Evolutionary conservation across 1,140 invertebrate species (phyloP).

Genomic region (Saccostrea glomerata): DNA sequence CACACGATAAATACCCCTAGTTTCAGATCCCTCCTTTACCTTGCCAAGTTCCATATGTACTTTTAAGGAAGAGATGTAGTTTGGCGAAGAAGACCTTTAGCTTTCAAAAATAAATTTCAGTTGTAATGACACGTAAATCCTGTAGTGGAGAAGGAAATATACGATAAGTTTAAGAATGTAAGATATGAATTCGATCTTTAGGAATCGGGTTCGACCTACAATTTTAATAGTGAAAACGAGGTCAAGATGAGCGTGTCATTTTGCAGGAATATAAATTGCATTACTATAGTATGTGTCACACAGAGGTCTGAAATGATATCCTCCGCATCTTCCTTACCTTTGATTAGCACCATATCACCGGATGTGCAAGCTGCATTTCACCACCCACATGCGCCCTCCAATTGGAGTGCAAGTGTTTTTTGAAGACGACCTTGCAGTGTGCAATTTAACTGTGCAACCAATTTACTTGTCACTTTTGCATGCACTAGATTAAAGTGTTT

Average conservation of each 20-base stretch:
- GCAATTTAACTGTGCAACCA: no score
- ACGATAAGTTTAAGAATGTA: not conserved
- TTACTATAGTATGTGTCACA: not conserved
- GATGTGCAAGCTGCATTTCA: not conserved
- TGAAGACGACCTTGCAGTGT: not conserved
- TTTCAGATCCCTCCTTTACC: no score
- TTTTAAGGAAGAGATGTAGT: no score
- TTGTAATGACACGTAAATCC: not conserved
- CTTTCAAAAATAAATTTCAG: no score
- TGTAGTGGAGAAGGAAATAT: not conserved
- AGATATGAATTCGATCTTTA: not conserved
- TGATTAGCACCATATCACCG: not conserved
- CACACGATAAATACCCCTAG: no score
- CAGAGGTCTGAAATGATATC: not conserved
- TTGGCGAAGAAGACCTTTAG: no score
- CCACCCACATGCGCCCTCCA: not conserved
- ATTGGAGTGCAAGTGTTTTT: not conserved
- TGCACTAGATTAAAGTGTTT: no score
- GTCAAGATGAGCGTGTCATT: not conserved
- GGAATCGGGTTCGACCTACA: constrained; percentile 16
- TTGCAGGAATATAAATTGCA: not conserved
- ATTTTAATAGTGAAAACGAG: not conserved
- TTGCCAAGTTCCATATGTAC: no score
- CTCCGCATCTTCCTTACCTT: not conserved
- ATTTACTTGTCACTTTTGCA: no score